Base-by-base conservation (phyloP, 2,113 vertebrate genomes). In the Glaucidium brasilianum region DNA sequence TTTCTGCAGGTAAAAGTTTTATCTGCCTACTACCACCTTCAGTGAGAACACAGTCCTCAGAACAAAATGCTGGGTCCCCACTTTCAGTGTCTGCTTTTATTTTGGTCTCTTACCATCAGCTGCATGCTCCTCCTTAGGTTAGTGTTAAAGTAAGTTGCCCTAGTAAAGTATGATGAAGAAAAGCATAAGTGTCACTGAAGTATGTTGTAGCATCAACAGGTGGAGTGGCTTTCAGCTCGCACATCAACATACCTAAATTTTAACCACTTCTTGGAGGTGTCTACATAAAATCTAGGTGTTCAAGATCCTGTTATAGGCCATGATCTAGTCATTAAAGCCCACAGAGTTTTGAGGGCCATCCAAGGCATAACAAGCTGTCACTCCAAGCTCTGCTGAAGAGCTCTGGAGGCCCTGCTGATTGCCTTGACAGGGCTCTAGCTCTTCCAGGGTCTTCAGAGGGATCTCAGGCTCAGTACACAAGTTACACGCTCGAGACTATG, bases 1-100 rank as follows among this genome's bases (percentile, higher is more conserved):
- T 85, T 98, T 99, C 86, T 99, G 99, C 98, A 99, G 99, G 99
- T 99, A 97, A 67, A 9, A 64, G 56, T 45, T 88, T 69, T 60
- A 26, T 82, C 56, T 53, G 21, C 39, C 56, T 71, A 23, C 19
- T 71, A 37, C 35, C n/a, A 39, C 21, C 66, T 58, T 93, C 55
- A 67, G 17, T 66, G 66, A 63, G 56, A 86, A 47, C 52, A 86
- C 27, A 63, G 47, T 39, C n/a, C 16, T 88, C 69, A 68, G 34
- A 79, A 68, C 55, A 73, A 85, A 90, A 80, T 68, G 15, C 43
- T 78, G 21, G 14, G 18, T 72, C 39, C 11, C 11, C 29, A 27
- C 12, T 26, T 90, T 78, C 77, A 30, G 0, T 39, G 37, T n/a
- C 22, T 58, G 15, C 47, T 12, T 58, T 77, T 90, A 34, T 19